Evolutionary conservation across 2,797 vertebrate species (phyloP), one percentile per base, ranked within the genome.

Genomic region (Pygocentrus nattereri): DNA sequence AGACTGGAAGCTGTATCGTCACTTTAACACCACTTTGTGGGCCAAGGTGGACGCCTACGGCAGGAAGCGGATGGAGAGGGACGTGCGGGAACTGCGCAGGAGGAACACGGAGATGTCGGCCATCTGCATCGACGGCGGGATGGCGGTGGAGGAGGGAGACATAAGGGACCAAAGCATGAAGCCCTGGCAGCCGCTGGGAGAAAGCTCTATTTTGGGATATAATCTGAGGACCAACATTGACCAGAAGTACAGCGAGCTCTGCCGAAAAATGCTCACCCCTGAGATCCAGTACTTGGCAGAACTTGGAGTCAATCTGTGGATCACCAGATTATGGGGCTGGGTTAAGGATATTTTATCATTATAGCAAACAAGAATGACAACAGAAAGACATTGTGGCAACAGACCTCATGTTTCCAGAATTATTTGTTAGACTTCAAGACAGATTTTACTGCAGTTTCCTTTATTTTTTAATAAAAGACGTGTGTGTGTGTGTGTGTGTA

Each of bases 1-100:
- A 0, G 98, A 98, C 0, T 92, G 96, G 90, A 95, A 88, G 81
- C 96, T 99, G 86, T 99, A 98, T 87, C 93, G 81, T 50, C 92
- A 98, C 87, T 98, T 99, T 83, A 98, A 98, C 0, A 81, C 91
- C 78, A 96, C 95, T 30, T 96, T 99, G 89, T 99, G 97, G 97
- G 92, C 85, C 31, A 95, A 91, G 82, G 95, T 98, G 49, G 93
- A 97, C n/a, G 91, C 85, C 0, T 99, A 95, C 0, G 97, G 97
- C 12, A 89, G 77, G 25, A 91, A 94, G 47, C 92, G 93, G 86
- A 98, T 99, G 97, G 92, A 94, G 78, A 85, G 30, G 44, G 95
- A 97, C 0, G 96, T 98, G 72, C 87, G 89, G 0, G 87, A 95
- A 74, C 91, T 99, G 84, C 94, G 91, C 74, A 88, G 61, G 12